Evolutionary conservation across 2,113 vertebrate species (phyloP).

Genomic region (Anarrhichthys ocellatus): DNA sequence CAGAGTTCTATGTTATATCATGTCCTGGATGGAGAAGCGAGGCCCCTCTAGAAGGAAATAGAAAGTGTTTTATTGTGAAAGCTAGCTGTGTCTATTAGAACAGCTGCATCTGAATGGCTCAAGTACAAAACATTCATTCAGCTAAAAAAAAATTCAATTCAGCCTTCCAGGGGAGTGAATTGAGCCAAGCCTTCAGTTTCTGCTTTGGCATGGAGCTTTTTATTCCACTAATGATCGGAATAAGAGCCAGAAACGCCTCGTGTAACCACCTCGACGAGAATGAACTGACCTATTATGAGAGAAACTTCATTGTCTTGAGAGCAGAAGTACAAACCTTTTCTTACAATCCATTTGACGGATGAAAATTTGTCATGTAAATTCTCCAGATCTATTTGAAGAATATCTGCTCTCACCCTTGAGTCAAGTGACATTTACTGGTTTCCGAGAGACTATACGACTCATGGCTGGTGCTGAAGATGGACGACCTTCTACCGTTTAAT

Average conservation of each 20-base stretch:
- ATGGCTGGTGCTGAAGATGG: slow-evolving; percentile 23
- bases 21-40: not conserved
- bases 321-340: slow-evolving; percentile 15
- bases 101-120: slow-evolving; percentile 43
- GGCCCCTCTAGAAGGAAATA: slow-evolving; percentile 12
- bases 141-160: slow-evolving; percentile 20
- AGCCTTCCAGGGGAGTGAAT: slow-evolving; percentile 8
- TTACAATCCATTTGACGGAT: slow-evolving; percentile 39
- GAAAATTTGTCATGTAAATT: slow-evolving; percentile 48
- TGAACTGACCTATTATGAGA: slow-evolving; percentile 1
- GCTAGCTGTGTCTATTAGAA: slow-evolving; percentile 31
- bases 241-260: not conserved
- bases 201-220: slow-evolving; percentile 9
- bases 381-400: slow-evolving; percentile 37
- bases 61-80: slow-evolving; percentile 35
- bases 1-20: slow-evolving; percentile 15
- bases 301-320: slow-evolving; percentile 47
- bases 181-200: slow-evolving; percentile 24
- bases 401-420: slow-evolving; percentile 36
- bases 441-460: slow-evolving; percentile 38
- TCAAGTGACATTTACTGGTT: slow-evolving; percentile 51
- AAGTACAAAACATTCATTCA: slow-evolving; percentile 54
- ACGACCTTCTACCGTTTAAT: slow-evolving; percentile 51
- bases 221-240: slow-evolving; percentile 25
- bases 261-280: slow-evolving; percentile 7